Base-by-base conservation (phyloP, 2,797 vertebrate genomes). In the Gastrophryne carolinensis region DNA sequence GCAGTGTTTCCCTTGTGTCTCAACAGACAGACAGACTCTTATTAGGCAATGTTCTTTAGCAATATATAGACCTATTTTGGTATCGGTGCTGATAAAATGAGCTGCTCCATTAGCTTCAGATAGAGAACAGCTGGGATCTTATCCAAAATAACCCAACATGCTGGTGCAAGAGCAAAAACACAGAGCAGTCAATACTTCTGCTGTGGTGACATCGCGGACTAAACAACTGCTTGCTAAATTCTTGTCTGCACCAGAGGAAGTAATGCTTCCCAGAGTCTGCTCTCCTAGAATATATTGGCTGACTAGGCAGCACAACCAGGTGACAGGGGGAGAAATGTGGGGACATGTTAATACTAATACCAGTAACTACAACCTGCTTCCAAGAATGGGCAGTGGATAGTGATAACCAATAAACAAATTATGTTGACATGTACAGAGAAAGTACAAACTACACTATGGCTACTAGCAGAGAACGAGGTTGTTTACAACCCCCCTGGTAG, bases 241-340 rank as follows among this genome's bases (percentile, higher is more conserved):
- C 35, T 64, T 76, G 56, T 69, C 73, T 54, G 34, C 19, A 17
- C 13, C 34, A 37, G 17, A 47, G 61, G 27, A 54, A 64, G 70
- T 24, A 64, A 57, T 78, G 39, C 52, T 78, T 72, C 50, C 15
- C 29, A n/a, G 66, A 64, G 74, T 47, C 27, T 3, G 15, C 30
- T 70, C 66, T 64, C 67, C 52, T 39, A 50, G 65, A 71, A 77
- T 65, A 71, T 57, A 50, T 44, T 58, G 53, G 47, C 6, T 29
- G 37, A 35, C 34, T 26, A 12, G 63, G 61, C 49, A 32, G 26
- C 49, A 26, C 19, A 11, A 34, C 35, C 66, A 50, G 53, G 65
- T 81, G 71, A 81, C 62, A 35, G 58, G 63, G 79, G 76, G 68
- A 27, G 61, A 72, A 80, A 60, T 79, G n/a, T n/a, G 58, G 56